Evolutionary conservation across 2,888 invertebrate species (phyloP).

Genomic region (Anagyrus pseudococci): DNA sequence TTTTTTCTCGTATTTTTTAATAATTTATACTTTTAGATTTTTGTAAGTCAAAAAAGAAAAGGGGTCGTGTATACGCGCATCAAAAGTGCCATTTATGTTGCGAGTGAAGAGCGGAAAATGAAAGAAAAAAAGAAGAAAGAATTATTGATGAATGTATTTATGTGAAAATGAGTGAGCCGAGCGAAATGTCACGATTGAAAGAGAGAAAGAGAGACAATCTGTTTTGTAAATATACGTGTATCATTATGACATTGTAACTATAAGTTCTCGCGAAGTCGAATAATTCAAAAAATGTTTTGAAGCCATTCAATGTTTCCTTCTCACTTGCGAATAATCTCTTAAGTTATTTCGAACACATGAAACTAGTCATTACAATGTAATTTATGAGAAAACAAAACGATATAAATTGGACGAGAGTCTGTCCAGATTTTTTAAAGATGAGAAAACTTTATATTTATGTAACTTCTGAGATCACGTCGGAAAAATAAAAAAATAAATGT

Average conservation of each 20-base stretch:
- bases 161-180: conserved; percentile 26
- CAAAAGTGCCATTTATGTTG: conserved; percentile 50
- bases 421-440: no score
- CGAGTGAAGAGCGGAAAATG: conserved; percentile 42
- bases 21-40: conserved; percentile 37
- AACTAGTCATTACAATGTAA: conserved; percentile 38
- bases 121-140: no score
- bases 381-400: conserved; percentile 27
- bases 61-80: conserved; percentile 43
- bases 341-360: conserved; percentile 30
- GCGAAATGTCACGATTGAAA: not conserved
- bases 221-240: conserved; percentile 27
- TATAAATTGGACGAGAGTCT: no score
- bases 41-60: not conserved
- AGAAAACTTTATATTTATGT: conserved; percentile 38
- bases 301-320: conserved; percentile 30
- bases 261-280: conserved; percentile 35
- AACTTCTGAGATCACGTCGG: conserved; percentile 47
- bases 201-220: conserved; percentile 1
- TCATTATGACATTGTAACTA: conserved; percentile 9
- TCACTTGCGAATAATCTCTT: conserved; percentile 11
- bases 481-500: conserved; percentile 44
- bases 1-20: conserved; percentile 14
- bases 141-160: conserved; percentile 36
- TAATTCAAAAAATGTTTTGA: conserved; percentile 32